A percentile compares a stretch with the other conserved stretches of the same genome.
phyloP scores from a whole-genome alignment of 2,888 invertebrate genomes.

The Cephonodes hylas region DNA sequence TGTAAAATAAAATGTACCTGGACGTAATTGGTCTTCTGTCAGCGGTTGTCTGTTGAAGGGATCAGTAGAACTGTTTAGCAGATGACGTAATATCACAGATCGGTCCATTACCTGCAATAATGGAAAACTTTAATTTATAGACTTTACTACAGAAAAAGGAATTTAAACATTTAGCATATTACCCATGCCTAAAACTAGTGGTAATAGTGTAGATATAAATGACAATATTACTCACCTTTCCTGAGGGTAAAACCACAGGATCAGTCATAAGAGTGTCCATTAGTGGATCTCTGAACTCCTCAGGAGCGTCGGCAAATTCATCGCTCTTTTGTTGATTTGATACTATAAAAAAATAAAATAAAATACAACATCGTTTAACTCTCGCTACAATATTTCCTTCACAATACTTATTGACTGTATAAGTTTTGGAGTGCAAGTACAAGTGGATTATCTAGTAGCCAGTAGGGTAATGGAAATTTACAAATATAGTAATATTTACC shows the following conservation, averaged over 20 bases:
- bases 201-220: background rate
- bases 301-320: conserved; percentile 97
- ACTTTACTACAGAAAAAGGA: background rate
- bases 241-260: conserved; percentile 95
- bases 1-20: conserved; percentile 81
- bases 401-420: too few relatives aligned
- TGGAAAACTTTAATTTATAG: background rate
- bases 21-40: conserved; percentile 94
- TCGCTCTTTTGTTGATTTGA: conserved; percentile 93
- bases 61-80: conserved; percentile 97
- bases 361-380: background rate
- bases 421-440: background rate
- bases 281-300: conserved; percentile 97
- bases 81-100: conserved; percentile 94
- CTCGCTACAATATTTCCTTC: background rate
- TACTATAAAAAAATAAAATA: conserved; percentile 57
- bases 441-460: too few relatives aligned
- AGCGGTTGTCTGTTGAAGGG: conserved; percentile 98
- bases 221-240: conserved; percentile 73
- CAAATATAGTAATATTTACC: conserved; percentile 56
- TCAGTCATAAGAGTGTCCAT: conserved; percentile 99
- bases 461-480: too few relatives aligned
- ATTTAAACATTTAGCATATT: background rate
- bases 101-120: conserved; percentile 91
- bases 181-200: background rate